phyloP scores from a whole-genome alignment of 2,113 vertebrate genomes.

The Vidua chalybeata region DNA sequence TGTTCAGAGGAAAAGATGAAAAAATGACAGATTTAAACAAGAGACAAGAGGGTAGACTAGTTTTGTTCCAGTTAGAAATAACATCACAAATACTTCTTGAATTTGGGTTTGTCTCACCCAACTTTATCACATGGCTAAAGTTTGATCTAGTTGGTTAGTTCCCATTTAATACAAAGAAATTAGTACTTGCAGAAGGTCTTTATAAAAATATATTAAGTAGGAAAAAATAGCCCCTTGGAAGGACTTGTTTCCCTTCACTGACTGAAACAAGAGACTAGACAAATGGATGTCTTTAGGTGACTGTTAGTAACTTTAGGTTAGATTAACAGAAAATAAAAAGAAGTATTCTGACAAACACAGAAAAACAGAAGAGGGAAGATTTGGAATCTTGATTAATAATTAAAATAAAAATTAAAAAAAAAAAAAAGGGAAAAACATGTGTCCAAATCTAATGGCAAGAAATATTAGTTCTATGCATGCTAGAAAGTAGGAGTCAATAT shows the following conservation, averaged over 20 bases:
- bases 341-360: not conserved
- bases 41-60: not conserved
- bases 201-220: not conserved
- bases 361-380: not conserved
- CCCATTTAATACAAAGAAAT: not conserved
- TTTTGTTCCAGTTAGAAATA: not conserved
- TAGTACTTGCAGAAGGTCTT: not conserved
- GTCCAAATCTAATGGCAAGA: not conserved
- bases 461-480: not conserved
- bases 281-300: not conserved
- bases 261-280: not conserved
- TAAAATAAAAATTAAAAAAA: not conserved
- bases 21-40: not conserved
- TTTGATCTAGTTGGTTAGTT: not conserved
- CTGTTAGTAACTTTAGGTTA: not conserved
- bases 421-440: not conserved
- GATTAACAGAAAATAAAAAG: not conserved
- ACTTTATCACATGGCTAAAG: not conserved
- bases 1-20: not conserved
- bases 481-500: not conserved
- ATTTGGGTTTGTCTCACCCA: not conserved
- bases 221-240: not conserved
- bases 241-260: not conserved
- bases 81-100: not conserved
- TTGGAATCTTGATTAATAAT: not conserved